Evolutionary conservation across 2,797 vertebrate species (phyloP), one percentile per base, ranked within the genome.

Genomic region (Rhinatrema bivittatum): DNA sequence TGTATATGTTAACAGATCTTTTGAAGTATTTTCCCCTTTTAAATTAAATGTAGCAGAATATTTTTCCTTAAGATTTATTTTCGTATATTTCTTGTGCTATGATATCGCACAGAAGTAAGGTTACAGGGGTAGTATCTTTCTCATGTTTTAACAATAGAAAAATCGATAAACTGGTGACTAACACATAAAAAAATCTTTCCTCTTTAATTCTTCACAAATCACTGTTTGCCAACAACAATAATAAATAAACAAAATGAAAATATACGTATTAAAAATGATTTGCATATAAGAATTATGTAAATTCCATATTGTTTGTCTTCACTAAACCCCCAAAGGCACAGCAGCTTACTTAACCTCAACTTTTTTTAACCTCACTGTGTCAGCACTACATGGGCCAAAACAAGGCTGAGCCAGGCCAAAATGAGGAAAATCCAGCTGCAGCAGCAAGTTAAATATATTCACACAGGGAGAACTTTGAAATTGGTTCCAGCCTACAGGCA

Each of bases 301-400:
- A 43, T 37, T 37, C 39, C 39, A 42, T 39, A 50, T 43, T 50
- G 46, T 50, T 50, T 50, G 46, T 38, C 39, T 39, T 32, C 22
- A 28, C 34, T n/a, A 50, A 50, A 42, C 29, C 46, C n/a, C 39
- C 39, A 50, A 29, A 50, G 46, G 39, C 29, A 16, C 29, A 50
- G 28, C 33, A 42, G 39, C 50, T 50, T 50, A 50, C 50, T 50
- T 50, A 50, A 50, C 46, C 39, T 50, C 46, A 38, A 50, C 46
- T 50, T 50, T 42, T n/a, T 42, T 42, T 50, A 50, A 50, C 46
- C 46, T 50, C 34, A 42, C 46, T 50, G 46, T 50, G 46, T 50
- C 46, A 50, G 46, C 46, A 50, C 31, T 37, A 34, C 34, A 27
- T 16, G 34, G 33, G 46, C 46, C 46, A 50, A 50, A 38, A 28